Percentiles rank a stretch among this genome's conserved stretches.
These are phyloP conservation scores for Apis dorsata DNA, from an alignment of 1,140 invertebrate species.

Conservation along the genomic window DNA sequence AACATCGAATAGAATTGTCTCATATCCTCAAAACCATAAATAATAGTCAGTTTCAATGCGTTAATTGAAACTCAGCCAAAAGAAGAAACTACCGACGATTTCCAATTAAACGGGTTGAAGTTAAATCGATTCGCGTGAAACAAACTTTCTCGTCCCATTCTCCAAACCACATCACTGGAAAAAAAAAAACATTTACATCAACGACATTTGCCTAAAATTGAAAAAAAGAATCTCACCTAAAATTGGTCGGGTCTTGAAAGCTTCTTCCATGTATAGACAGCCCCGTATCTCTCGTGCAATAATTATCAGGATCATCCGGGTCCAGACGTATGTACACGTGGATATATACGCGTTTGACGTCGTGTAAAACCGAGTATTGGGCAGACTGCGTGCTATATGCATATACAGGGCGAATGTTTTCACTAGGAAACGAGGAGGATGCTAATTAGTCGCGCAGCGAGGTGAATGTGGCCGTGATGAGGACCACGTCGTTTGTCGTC, in stretches of 20 bases:
- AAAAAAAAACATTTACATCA: no score
- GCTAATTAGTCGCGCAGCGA: conserved; percentile 32
- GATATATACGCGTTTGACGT: conserved; percentile 5
- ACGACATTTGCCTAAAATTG: no score
- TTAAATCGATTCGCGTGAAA: no score
- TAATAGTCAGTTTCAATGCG: no score
- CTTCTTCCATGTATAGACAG: no score
- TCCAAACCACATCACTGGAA: no score
- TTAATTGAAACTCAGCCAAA: no score
- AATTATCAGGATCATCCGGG: conserved; percentile 27
- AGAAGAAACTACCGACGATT: no score
- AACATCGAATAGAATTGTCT: no score
- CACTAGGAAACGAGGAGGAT: conserved; percentile 33
- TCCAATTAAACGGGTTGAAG: no score
- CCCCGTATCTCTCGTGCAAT: conserved; percentile 10
- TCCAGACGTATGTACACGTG: not conserved
- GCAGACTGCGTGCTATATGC: not conserved
- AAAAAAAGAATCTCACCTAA: not conserved
- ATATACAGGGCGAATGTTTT: conserved; percentile 28
- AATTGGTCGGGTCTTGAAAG: not conserved
- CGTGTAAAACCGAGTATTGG: not conserved
- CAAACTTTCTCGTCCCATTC: no score
- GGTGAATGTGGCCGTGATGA: not conserved
- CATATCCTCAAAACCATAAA: no score
- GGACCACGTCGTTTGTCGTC: not conserved